Conservation (phyloP, 2,888 invertebrate genomes). For the Bursaphelenchus okinawaensis region DNA sequence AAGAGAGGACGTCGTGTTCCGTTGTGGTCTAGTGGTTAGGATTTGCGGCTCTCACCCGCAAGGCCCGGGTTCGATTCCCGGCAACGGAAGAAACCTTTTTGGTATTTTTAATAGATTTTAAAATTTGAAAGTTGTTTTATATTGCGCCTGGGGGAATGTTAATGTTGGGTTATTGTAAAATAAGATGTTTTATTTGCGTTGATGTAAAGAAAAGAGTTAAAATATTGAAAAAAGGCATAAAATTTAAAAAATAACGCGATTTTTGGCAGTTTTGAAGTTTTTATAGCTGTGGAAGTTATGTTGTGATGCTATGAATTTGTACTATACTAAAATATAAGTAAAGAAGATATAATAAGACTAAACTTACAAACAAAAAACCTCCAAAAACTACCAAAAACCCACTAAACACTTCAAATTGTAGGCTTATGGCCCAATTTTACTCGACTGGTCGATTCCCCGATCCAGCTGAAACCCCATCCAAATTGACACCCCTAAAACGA, state of each 20-base stretch:
- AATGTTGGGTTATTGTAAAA: too few species aligned
- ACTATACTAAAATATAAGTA: too few species aligned
- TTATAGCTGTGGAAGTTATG: too few species aligned
- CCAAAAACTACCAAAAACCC: too few species aligned
- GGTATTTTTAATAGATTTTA: not conserved
- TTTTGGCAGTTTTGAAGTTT: too few species aligned
- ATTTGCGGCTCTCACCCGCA: constrained; percentile 58
- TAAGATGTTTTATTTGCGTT: not conserved
- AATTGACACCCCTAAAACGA: not conserved
- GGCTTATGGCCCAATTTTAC: constrained; percentile 16
- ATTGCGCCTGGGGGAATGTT: too few species aligned
- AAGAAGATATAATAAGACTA: too few species aligned
- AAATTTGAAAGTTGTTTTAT: too few species aligned
- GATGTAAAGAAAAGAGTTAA: too few species aligned
- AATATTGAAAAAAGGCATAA: not conserved
- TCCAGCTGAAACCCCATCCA: constrained; percentile 5
- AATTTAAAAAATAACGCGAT: not conserved
- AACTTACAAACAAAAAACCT: too few species aligned
- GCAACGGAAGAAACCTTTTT: constrained; percentile 40
- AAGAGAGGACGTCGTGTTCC: not conserved
- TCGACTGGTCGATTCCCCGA: constrained; percentile 15
- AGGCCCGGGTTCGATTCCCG: constrained; percentile 59
- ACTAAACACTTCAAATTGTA: not conserved
- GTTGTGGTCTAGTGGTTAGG: constrained; percentile 58
- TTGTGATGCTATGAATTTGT: too few species aligned